phyloP scores from a whole-genome alignment of 2,888 invertebrate genomes.

The Heliothis peltigera region DNA sequence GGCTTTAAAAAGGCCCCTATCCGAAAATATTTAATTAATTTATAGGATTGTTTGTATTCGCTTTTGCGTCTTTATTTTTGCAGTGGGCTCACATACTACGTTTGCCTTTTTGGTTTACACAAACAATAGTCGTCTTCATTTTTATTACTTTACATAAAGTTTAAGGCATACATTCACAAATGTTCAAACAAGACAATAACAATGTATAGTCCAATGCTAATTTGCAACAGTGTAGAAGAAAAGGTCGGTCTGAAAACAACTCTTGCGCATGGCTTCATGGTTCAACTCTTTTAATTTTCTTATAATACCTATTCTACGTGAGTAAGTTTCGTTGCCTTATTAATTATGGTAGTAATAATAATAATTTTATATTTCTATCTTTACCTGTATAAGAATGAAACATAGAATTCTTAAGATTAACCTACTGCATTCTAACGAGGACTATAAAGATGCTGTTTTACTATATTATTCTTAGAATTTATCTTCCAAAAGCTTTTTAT shows the following conservation, averaged over 20 bases:
- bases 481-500: no score
- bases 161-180: not conserved
- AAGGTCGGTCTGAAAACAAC: not conserved
- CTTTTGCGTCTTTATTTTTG: slow-evolving; percentile 6
- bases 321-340: not conserved
- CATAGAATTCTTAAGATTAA: no score
- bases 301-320: not conserved
- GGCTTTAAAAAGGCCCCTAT: not conserved
- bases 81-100: not conserved
- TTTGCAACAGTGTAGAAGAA: slow-evolving; percentile 34
- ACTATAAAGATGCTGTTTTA: no score
- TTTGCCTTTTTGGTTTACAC: not conserved
- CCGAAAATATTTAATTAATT: slow-evolving; percentile 23
- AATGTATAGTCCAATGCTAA: slow-evolving; percentile 30
- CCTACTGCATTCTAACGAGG: no score
- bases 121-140: slow-evolving; percentile 15
- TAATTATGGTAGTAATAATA: not conserved
- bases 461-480: no score
- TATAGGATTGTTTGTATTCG: not conserved
- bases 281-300: slow-evolving; percentile 8
- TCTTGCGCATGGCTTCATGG: not conserved
- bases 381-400: no score
- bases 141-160: slow-evolving; percentile 25
- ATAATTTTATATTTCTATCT: no score
- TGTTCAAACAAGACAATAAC: slow-evolving; percentile 26